Percentiles rank a stretch among this genome's conserved stretches.
Evolutionary conservation across 2,797 vertebrate genomes (phyloP).

Genomic region (Emydoidea blandingii): DNA sequence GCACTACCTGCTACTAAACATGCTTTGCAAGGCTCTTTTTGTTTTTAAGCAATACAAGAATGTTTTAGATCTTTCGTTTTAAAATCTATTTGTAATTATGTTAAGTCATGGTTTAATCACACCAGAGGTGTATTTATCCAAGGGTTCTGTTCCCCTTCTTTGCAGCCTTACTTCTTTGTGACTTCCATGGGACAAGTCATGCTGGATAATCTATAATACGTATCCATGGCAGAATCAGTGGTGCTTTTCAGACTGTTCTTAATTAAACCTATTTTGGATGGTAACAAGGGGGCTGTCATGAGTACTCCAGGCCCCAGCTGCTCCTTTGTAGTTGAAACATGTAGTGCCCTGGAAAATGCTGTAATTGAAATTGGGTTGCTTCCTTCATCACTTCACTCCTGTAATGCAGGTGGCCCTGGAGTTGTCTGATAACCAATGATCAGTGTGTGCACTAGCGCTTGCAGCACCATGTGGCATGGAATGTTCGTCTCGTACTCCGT

Average conservation of each 20-base stretch:
- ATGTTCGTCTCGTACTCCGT: not conserved
- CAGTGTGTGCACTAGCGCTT: not conserved
- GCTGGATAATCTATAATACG: not conserved
- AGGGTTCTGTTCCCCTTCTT: not conserved
- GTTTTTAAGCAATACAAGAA: not conserved
- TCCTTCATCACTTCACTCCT: not conserved
- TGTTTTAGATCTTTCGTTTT: not conserved
- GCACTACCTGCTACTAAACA: not conserved
- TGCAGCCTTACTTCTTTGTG: not conserved
- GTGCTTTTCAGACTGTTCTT: not conserved
- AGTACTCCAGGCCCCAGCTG: not conserved
- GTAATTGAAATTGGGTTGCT: accelerated
- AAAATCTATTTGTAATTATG: not conserved
- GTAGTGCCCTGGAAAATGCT: not conserved
- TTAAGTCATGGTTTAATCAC: not conserved
- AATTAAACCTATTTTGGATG: not conserved
- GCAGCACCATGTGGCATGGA: not conserved
- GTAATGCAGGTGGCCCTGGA: not conserved
- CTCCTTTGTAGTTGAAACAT: not conserved
- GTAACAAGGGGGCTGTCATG: not conserved
- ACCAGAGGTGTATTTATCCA: not conserved
- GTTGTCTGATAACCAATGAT: accelerated
- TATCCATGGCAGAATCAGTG: not conserved
- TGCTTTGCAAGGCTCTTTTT: not conserved
- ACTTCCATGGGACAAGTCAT: not conserved